A percentile compares a stretch with the other conserved stretches of the same genome.
These are phyloP conservation scores for Gambusia yucatana DNA, from an alignment of 2,797 vertebrate genomes.

Conservation along the genomic window DNA sequence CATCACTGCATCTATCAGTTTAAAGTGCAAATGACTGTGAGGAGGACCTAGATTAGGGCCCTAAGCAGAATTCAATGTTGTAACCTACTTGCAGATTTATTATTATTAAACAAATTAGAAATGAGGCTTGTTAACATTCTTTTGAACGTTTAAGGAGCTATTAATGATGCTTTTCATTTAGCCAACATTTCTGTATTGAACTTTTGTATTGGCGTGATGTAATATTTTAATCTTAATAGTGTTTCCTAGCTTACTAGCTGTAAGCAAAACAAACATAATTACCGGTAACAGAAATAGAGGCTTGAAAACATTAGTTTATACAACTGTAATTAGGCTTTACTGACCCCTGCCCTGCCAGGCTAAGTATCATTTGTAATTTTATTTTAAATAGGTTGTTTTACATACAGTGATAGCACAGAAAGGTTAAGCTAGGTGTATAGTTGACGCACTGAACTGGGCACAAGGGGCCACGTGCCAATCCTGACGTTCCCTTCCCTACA, in stretches of 20 bases:
- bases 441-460: no score
- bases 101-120: not conserved
- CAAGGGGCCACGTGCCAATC: no score
- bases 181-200: not conserved
- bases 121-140: not conserved
- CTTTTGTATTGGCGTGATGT: not conserved
- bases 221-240: not conserved
- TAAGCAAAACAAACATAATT: not conserved
- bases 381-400: not conserved
- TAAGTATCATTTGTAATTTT: not conserved
- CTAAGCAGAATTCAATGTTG: not conserved
- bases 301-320: not conserved
- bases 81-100: not conserved
- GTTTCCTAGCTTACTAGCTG: not conserved
- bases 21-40: constrained; percentile 5
- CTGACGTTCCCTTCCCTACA: no score
- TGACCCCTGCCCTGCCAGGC: not conserved
- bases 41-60: not conserved
- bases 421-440: no score
- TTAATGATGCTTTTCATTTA: not conserved
- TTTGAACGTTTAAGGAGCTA: not conserved
- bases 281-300: not conserved
- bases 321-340: not conserved
- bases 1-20: constrained; percentile 5
- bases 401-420: no score